Evolutionary conservation across 2,797 vertebrate genomes (phyloP).

Genomic region (Setipinna tenuifilis): DNA sequence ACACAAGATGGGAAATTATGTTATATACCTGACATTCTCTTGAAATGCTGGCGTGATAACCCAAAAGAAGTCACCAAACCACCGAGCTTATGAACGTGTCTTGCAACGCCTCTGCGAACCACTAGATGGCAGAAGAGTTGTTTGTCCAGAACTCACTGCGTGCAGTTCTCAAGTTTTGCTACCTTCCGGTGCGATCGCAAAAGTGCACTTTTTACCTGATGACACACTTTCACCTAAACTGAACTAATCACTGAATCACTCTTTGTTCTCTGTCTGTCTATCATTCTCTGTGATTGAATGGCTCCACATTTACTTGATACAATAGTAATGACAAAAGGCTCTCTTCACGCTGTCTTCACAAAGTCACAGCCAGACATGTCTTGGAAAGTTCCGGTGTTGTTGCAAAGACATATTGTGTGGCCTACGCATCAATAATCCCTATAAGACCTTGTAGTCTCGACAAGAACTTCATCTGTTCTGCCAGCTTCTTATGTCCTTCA

Average conservation of each 20-base stretch:
- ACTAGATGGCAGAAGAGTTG: conserved; percentile 13
- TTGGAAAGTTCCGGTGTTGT: background rate
- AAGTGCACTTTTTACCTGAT: background rate
- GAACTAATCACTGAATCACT: background rate
- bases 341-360: background rate
- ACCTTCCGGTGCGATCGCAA: background rate
- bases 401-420: background rate
- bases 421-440: background rate
- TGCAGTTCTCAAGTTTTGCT: background rate
- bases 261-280: background rate
- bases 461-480: background rate
- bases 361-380: background rate
- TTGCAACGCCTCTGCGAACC: background rate
- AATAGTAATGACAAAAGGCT: background rate
- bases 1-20: too few species aligned
- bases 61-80: background rate
- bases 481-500: background rate
- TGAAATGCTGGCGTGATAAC: too few species aligned
- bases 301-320: background rate
- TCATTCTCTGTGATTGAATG: background rate
- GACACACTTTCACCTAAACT: background rate
- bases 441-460: background rate
- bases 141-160: background rate
- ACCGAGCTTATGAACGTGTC: background rate
- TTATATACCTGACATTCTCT: too few species aligned